These are phyloP conservation scores for Acanthacorydalis orientalis DNA, from an alignment of 2,888 invertebrate genomes.

Conservation along the genomic window DNA sequence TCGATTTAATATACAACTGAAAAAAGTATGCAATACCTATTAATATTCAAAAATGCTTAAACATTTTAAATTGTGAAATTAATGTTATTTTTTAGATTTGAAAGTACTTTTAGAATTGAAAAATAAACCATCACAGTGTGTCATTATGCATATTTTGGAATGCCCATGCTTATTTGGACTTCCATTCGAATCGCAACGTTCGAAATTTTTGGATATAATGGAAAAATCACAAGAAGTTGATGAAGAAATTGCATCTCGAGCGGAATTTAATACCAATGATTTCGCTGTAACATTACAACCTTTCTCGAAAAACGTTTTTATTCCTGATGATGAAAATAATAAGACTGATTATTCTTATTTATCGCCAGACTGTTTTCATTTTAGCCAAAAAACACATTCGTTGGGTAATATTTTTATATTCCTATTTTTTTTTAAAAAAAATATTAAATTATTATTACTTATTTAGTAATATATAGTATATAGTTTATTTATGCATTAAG, in stretches of 20 bases:
- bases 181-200: constrained; percentile 16
- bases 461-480: too few species aligned
- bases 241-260: constrained; percentile 26
- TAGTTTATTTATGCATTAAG: too few species aligned
- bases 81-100: constrained; percentile 24
- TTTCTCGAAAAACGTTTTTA: constrained; percentile 24
- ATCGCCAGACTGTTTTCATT: constrained; percentile 44
- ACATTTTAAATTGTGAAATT: too few species aligned
- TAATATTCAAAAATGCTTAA: too few species aligned
- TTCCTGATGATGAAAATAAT: constrained; percentile 26
- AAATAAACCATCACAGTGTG: constrained; percentile 25
- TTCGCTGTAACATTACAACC: constrained; percentile 40
- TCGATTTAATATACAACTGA: too few species aligned
- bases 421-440: background rate
- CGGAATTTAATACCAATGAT: constrained; percentile 32
- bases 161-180: constrained; percentile 39
- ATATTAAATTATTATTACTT: constrained; percentile 2
- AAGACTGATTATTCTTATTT: constrained; percentile 31
- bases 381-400: constrained; percentile 41
- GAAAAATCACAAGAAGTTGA: constrained; percentile 34
- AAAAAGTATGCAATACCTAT: too few species aligned
- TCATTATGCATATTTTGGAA: constrained; percentile 25
- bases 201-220: constrained; percentile 29
- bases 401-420: constrained; percentile 21
- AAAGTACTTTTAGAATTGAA: constrained; percentile 23